Conservation (phyloP, 2,888 invertebrate genomes). For the Stenichneumon culpator region DNA sequence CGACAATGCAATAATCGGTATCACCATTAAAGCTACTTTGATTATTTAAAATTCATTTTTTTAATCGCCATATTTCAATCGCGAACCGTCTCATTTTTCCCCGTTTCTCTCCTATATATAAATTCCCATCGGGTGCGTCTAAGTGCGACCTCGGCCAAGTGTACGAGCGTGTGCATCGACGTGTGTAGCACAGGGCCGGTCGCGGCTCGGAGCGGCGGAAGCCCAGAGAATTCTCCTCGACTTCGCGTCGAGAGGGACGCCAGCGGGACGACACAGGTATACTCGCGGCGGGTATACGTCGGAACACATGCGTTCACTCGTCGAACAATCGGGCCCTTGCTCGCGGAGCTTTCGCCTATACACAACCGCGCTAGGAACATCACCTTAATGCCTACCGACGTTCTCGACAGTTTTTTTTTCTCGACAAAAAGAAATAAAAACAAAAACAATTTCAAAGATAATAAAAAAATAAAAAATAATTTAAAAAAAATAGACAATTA, state of each 20-base stretch:
- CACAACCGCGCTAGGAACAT: background rate
- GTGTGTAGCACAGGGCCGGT: conserved; percentile 36
- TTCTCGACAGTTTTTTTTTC: background rate
- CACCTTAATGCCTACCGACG: conserved; percentile 14
- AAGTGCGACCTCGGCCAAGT: conserved; percentile 57
- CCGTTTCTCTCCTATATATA: conserved; percentile 16
- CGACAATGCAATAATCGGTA: no score
- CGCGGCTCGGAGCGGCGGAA: conserved; percentile 44
- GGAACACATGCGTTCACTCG: background rate
- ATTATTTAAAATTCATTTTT: background rate
- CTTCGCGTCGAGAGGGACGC: conserved; percentile 48
- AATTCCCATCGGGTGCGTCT: conserved; percentile 47
- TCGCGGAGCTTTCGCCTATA: conserved; percentile 18
- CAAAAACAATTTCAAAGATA: background rate
- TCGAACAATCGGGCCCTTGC: conserved; percentile 36
- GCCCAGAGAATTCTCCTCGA: conserved; percentile 43
- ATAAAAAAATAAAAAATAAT: background rate
- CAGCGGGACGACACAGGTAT: conserved; percentile 4
- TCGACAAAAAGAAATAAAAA: background rate
- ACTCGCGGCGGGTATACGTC: background rate
- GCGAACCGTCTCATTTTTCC: conserved; percentile 20
- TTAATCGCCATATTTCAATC: background rate
- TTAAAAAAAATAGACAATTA: background rate
- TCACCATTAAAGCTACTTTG: no score
- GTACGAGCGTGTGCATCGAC: conserved; percentile 43